Conservation (phyloP, 1,140 invertebrate species). For the Diachasmimorpha longicaudata region DNA sequence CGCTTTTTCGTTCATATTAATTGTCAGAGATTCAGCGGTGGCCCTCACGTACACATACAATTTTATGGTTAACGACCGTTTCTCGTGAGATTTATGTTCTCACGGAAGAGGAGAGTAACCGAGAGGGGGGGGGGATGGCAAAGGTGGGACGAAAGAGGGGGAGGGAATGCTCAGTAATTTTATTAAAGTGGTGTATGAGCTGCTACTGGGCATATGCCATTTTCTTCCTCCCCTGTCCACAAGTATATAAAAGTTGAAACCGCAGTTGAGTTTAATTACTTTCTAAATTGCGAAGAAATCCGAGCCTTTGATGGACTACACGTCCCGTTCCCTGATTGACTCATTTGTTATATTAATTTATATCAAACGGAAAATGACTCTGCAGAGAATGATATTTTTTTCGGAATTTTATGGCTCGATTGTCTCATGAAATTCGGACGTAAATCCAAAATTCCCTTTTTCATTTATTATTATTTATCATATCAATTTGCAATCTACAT, state of each 20-base stretch:
- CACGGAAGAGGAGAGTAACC: background rate
- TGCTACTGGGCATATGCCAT: constrained; percentile 10
- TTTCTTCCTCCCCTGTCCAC: background rate
- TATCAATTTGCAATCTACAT: too few species aligned
- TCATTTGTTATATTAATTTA: background rate
- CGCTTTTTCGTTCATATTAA: constrained; percentile 8
- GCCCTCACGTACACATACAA: constrained; percentile 18
- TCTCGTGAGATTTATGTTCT: constrained; percentile 36
- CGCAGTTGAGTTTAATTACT: constrained; percentile 29
- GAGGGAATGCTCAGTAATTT: background rate
- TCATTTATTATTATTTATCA: too few species aligned
- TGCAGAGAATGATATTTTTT: too few species aligned
- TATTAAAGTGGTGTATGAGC: constrained; percentile 1
- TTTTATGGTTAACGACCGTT: constrained; percentile 40
- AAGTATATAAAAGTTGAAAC: constrained; percentile 3
- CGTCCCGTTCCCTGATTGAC: background rate
- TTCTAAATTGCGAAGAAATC: constrained; percentile 28
- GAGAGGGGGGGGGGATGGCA: background rate
- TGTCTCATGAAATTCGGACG: background rate
- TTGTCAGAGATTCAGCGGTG: background rate
- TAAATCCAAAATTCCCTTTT: too few species aligned
- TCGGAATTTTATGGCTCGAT: background rate
- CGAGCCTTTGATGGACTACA: constrained; percentile 20
- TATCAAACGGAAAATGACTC: too few species aligned
- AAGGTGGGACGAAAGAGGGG: background rate